Conservation (phyloP, 1,140 invertebrate genomes). For the Zaprionus davidi region DNA sequence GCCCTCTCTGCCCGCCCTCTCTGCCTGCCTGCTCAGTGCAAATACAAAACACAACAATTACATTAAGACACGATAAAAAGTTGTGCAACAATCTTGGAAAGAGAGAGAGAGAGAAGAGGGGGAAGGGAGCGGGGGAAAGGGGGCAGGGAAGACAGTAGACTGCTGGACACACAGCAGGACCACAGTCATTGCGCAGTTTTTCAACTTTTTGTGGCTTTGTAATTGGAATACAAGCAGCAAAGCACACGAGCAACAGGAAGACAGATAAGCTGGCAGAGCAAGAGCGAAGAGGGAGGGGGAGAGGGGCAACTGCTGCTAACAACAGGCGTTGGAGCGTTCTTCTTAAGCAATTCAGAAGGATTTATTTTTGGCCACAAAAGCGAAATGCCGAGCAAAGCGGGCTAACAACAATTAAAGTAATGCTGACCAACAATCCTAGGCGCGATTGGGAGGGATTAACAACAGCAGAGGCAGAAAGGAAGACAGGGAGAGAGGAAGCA, state of each 20-base stretch:
- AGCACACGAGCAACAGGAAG: conserved; percentile 71
- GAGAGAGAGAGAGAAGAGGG: neutral
- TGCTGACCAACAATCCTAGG: conserved; percentile 71
- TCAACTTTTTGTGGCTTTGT: conserved; percentile 83
- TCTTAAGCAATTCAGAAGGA: conserved; percentile 81
- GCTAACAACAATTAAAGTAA: conserved; percentile 82
- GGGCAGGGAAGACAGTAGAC: no score
- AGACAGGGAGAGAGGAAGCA: neutral
- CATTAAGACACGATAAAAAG: conserved; percentile 83
- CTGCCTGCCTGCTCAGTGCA: conserved; percentile 18
- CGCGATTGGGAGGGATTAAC: conserved; percentile 60
- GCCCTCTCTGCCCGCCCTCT: neutral
- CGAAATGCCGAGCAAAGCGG: conserved; percentile 70
- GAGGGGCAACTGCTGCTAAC: conserved; percentile 15
- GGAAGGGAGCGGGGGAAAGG: neutral
- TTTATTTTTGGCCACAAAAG: conserved; percentile 80
- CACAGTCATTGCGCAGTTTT: conserved; percentile 80
- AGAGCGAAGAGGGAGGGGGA: neutral
- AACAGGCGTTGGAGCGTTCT: conserved; percentile 71
- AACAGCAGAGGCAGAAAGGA: neutral
- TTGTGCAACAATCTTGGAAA: conserved; percentile 73
- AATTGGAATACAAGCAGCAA: conserved; percentile 75
- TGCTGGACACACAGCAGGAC: conserved; percentile 22
- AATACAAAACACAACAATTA: conserved; percentile 78
- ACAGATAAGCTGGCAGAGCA: conserved; percentile 43